Percentiles rank a stretch among this genome's conserved stretches.
These are phyloP conservation scores for Drosophila bocki DNA, from an alignment of 1,140 invertebrate species.

Conservation along the genomic window DNA sequence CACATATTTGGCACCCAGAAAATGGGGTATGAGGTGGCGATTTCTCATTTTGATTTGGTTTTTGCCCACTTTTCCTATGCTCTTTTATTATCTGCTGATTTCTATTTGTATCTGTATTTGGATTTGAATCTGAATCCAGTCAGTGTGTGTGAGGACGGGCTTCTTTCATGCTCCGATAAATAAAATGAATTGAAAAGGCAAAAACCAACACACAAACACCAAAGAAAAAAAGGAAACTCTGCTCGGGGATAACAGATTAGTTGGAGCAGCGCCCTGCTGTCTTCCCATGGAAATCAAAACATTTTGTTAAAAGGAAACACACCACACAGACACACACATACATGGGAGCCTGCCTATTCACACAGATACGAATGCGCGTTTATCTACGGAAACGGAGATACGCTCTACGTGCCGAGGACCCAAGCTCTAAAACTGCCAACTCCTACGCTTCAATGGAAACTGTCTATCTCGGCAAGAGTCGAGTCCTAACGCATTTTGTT, in stretches of 20 bases:
- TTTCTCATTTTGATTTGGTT: constrained; percentile 66
- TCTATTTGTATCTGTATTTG: constrained; percentile 44
- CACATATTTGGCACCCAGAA: constrained; percentile 20
- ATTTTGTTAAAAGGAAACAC: constrained; percentile 78
- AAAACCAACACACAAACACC: constrained; percentile 41
- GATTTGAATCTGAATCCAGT: constrained; percentile 7
- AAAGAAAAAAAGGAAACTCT: constrained; percentile 14
- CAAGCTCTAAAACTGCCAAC: constrained; percentile 70
- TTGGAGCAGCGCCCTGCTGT: constrained; percentile 66
- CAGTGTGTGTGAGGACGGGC: constrained; percentile 43
- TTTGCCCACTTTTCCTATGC: constrained; percentile 22
- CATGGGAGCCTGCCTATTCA: constrained; percentile 63
- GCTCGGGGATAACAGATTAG: constrained; percentile 77
- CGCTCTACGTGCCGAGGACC: constrained; percentile 66
- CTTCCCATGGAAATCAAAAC: constrained; percentile 78
- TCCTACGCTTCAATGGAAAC: constrained; percentile 49
- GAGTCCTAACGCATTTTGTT: constrained; percentile 62
- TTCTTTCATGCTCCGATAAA: constrained; percentile 82
- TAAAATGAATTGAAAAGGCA: constrained; percentile 83
- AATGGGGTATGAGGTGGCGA: constrained; percentile 56
- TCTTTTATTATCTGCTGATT: constrained; percentile 61
- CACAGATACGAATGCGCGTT: constrained; percentile 70
- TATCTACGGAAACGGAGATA: constrained; percentile 81
- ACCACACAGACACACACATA: constrained; percentile 22
- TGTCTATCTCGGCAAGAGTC: constrained; percentile 23